Conservation (phyloP, 1,140 invertebrate species). For the Amphibalanus amphitrite region DNA sequence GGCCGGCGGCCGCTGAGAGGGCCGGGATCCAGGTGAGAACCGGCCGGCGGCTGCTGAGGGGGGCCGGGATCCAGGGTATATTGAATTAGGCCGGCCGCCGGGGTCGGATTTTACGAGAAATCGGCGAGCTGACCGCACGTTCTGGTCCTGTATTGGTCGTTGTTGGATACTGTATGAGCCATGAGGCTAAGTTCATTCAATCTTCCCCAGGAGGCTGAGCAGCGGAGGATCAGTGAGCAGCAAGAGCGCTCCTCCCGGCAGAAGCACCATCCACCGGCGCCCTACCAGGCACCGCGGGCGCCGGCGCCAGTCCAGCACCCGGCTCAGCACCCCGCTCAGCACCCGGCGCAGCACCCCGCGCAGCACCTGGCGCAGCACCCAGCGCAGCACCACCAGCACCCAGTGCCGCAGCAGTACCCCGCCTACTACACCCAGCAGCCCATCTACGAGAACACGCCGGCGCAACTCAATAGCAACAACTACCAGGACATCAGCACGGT, state of each 20-base stretch:
- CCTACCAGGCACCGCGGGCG: background rate
- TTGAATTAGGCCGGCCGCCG: no score
- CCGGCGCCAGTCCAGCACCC: background rate
- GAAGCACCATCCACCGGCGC: conserved; percentile 2
- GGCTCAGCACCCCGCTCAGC: no score
- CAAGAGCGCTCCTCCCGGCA: conserved; percentile 29
- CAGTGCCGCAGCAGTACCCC: background rate
- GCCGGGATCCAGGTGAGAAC: no score
- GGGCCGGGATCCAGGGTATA: no score
- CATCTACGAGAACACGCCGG: background rate
- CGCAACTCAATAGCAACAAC: conserved; percentile 3
- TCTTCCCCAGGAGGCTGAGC: conserved; percentile 63
- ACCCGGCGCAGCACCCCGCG: no score
- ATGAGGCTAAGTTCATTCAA: conserved; percentile 22
- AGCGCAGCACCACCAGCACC: conserved; percentile 12
- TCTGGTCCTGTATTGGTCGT: no score
- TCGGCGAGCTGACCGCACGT: no score
- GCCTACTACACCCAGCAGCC: background rate
- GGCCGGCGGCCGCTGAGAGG: no score
- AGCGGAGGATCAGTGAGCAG: conserved; percentile 55
- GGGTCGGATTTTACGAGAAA: no score
- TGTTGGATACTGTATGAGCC: no score
- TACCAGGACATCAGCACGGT: background rate
- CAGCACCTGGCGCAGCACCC: conserved; percentile 4
- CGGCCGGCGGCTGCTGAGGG: no score